These are phyloP conservation scores for Pyrrhia umbra DNA, from an alignment of 2,888 invertebrate genomes.

Conservation along the genomic window DNA sequence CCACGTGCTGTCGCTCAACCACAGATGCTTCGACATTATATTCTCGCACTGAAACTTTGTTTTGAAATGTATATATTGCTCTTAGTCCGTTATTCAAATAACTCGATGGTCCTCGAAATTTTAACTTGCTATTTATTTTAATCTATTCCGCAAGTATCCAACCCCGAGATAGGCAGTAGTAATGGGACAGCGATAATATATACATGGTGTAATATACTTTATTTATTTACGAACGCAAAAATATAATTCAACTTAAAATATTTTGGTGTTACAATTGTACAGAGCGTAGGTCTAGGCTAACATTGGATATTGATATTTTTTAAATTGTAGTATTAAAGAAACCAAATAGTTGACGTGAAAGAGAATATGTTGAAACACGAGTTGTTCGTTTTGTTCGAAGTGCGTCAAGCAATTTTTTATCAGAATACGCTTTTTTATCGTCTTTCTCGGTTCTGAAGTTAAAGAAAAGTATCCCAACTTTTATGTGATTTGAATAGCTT, in stretches of 20 bases:
- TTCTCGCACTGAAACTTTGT: slow-evolving; percentile 17
- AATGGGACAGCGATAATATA: slow-evolving; percentile 17
- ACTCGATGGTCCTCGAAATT: slow-evolving; percentile 19
- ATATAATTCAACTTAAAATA: slow-evolving; percentile 6
- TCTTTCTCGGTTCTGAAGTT: slow-evolving; percentile 27
- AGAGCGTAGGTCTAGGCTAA: slow-evolving; percentile 43
- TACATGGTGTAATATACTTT: slow-evolving; percentile 21
- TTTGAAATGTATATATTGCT: slow-evolving; percentile 48
- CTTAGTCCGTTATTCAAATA: slow-evolving; percentile 13
- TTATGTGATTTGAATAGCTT: slow-evolving; percentile 1
- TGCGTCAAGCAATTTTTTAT: background rate
- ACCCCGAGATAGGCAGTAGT: slow-evolving; percentile 41
- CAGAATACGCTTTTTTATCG: slow-evolving; percentile 28
- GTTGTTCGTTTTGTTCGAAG: slow-evolving; percentile 30
- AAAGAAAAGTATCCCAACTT: slow-evolving; percentile 4
- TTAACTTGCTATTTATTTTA: slow-evolving; percentile 28
- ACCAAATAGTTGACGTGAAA: slow-evolving; percentile 52
- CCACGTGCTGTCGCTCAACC: slow-evolving; percentile 13
- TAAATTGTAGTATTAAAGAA: slow-evolving; percentile 54
- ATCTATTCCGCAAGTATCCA: background rate
- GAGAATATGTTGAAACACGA: slow-evolving; percentile 26
- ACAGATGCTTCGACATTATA: background rate
- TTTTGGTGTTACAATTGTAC: slow-evolving; percentile 37
- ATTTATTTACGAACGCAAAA: slow-evolving; percentile 26
- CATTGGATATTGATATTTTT: slow-evolving; percentile 50